phyloP scores from a whole-genome alignment of 2,888 invertebrate species.

The Hydraecia micacea region DNA sequence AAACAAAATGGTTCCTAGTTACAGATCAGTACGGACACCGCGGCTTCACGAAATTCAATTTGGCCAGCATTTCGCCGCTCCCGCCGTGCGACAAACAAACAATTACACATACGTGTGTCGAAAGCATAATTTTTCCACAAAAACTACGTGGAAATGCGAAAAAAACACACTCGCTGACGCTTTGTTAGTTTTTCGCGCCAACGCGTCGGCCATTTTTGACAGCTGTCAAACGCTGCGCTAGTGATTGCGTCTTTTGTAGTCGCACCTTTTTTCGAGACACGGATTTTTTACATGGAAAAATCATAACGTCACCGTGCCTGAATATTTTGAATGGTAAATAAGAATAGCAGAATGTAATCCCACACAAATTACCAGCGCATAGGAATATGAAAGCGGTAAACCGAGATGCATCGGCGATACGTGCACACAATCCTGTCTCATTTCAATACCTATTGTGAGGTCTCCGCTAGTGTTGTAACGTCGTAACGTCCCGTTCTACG shows the following conservation, averaged over 20 bases:
- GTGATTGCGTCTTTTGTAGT: slow-evolving; percentile 83
- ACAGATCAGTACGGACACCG: slow-evolving; percentile 78
- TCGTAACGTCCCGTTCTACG: slow-evolving; percentile 77
- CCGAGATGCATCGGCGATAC: slow-evolving; percentile 85
- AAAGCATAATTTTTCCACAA: slow-evolving; percentile 87
- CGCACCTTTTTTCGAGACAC: slow-evolving; percentile 73
- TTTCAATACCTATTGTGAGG: slow-evolving; percentile 88
- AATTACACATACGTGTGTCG: slow-evolving; percentile 88
- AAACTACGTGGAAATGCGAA: slow-evolving; percentile 81
- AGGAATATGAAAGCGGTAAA: slow-evolving; percentile 85
- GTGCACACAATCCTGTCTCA: slow-evolving; percentile 79
- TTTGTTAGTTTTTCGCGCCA: slow-evolving; percentile 87
- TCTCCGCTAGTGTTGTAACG: slow-evolving; percentile 73
- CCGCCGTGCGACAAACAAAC: slow-evolving; percentile 86
- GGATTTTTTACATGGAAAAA: slow-evolving; percentile 55
- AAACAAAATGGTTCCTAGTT: slow-evolving; percentile 72
- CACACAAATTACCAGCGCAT: slow-evolving; percentile 84
- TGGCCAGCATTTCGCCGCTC: slow-evolving; percentile 78
- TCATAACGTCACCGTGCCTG: slow-evolving; percentile 64
- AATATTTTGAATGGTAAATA: slow-evolving; percentile 75
- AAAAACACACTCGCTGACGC: slow-evolving; percentile 79
- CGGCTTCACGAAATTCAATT: slow-evolving; percentile 87
- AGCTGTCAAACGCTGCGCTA: slow-evolving; percentile 85
- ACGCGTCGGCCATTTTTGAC: slow-evolving; percentile 85
- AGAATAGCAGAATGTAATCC: slow-evolving; percentile 85